These are phyloP conservation scores for Ptychoptera contaminata DNA, from an alignment of 2,888 invertebrate species.

Conservation along the genomic window DNA sequence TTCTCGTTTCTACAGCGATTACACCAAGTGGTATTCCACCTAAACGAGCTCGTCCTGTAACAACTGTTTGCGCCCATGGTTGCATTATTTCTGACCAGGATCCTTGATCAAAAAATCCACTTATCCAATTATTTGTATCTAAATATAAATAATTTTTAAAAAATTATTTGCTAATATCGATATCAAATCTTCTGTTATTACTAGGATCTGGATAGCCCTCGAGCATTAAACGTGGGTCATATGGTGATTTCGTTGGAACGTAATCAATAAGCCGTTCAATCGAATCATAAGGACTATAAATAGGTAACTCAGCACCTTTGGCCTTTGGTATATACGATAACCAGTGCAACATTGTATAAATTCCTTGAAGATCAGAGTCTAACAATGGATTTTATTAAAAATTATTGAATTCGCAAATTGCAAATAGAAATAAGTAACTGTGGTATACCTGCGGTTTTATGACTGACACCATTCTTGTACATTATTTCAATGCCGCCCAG, in stretches of 20 bases:
- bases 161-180: no score
- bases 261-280: conserved; percentile 72
- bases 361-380: conserved; percentile 87
- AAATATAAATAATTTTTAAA: no score
- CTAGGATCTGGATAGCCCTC: conserved; percentile 49
- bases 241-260: conserved; percentile 76
- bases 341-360: conserved; percentile 78
- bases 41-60: conserved; percentile 74
- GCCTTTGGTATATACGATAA: conserved; percentile 73
- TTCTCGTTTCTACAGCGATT: conserved; percentile 91
- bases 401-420: neutral
- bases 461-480: conserved; percentile 95
- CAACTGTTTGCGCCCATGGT: conserved; percentile 97
- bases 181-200: conserved; percentile 17
- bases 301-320: conserved; percentile 52
- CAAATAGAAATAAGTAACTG: no score
- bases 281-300: conserved; percentile 58
- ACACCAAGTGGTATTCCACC: conserved; percentile 96
- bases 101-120: conserved; percentile 86
- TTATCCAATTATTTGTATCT: conserved; percentile 54
- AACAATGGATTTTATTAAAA: no score
- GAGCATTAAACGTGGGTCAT: conserved; percentile 90
- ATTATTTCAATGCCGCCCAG: conserved; percentile 98
- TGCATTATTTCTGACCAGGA: conserved; percentile 88
- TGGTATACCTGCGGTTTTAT: conserved; percentile 67